Base-by-base conservation (phyloP, 2,113 vertebrate species). In the Charadrius vociferus region DNA sequence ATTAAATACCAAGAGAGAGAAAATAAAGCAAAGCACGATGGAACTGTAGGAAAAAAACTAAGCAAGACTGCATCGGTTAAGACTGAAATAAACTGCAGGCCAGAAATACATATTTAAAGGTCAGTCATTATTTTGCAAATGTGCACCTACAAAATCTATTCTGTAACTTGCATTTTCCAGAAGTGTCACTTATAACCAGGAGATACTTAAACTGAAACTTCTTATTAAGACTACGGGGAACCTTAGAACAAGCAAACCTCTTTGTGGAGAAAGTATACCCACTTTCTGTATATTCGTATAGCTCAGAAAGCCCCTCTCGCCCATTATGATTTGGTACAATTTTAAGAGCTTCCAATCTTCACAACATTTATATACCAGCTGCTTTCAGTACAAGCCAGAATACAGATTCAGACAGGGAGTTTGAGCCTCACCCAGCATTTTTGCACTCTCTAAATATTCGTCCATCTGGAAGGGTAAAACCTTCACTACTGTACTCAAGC, bases 371-470 rank as follows among this genome's bases (percentile, higher is more conserved):
- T 7, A 21, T 6, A 36, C 4, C 68, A 63, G 39, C 4, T 12
- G 30, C 34, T 14, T 68, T 32, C 39, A 50, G 37, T 23, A 22
- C 30, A 32, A 84, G 56, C 52, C 65, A 74, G 47, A n/a, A 22
- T 3, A 19, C 6, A 24, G 9, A 27, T 5, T 53, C 52, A 39
- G 6, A 14, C 0, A 12, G 3, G 27, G 41, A 79, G 21, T 12
- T 14, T 55, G n/a, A 90, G 41, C 36, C 47, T 49, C 62, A 53
- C 53, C 16, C 41, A 27, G 37, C 34, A 18, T 22, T 88, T 58
- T 6, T 62, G 66, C 29, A 43, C 30, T 41, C 50, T 66, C 24
- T 53, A 86, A 73, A 63, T 7, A 10, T 24, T 41, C 47, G 15
- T 26, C 50, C 5, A 1, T 11, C 74, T 39, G 36, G n/a, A 91